These are phyloP conservation scores for Mallotus villosus DNA, from an alignment of 2,797 vertebrate species.

Conservation along the genomic window DNA sequence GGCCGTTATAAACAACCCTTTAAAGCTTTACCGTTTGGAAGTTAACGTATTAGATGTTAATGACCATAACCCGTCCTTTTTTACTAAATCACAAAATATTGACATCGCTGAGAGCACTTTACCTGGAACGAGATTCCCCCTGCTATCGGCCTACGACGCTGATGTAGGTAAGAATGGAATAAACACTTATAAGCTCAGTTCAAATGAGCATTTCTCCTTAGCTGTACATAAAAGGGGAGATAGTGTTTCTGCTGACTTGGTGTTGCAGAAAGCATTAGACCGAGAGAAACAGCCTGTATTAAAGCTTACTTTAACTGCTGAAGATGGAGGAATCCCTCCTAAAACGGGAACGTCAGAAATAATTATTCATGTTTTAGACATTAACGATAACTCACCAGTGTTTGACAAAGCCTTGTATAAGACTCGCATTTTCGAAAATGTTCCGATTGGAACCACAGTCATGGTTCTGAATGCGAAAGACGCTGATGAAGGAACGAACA, in stretches of 20 bases:
- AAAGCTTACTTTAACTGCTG: slow-evolving; percentile 55
- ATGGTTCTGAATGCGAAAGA: slow-evolving; percentile 42
- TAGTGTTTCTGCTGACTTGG: slow-evolving; percentile 52
- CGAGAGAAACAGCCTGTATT: slow-evolving; percentile 60
- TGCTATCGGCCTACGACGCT: slow-evolving; percentile 42
- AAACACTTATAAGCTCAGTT: slow-evolving; percentile 43
- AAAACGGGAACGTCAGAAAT: slow-evolving; percentile 47
- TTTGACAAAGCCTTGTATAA: slow-evolving; percentile 60
- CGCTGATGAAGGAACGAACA: slow-evolving; percentile 59
- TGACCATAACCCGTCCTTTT: slow-evolving; percentile 56
- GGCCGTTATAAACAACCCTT: slow-evolving; percentile 49
- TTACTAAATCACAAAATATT: slow-evolving; percentile 10
- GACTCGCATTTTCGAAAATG: slow-evolving; percentile 49
- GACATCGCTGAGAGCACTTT: slow-evolving; percentile 53
- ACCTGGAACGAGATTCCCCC: slow-evolving; percentile 38
- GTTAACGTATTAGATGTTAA: slow-evolving; percentile 42
- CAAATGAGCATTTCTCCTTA: slow-evolving; percentile 60
- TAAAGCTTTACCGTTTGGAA: slow-evolving; percentile 56
- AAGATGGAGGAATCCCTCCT: slow-evolving; percentile 60
- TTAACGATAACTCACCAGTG: slow-evolving; percentile 57
- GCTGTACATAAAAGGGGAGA: slow-evolving; percentile 39
- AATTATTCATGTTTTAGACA: slow-evolving; percentile 46
- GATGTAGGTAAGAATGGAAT: slow-evolving; percentile 57
- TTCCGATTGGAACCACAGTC: not conserved
- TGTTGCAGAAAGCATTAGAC: slow-evolving; percentile 66